A percentile compares a stretch with the other conserved stretches of the same genome.
Conservation (phyloP, 2,797 vertebrate genomes). For the Gobio occitaniae region DNA sequence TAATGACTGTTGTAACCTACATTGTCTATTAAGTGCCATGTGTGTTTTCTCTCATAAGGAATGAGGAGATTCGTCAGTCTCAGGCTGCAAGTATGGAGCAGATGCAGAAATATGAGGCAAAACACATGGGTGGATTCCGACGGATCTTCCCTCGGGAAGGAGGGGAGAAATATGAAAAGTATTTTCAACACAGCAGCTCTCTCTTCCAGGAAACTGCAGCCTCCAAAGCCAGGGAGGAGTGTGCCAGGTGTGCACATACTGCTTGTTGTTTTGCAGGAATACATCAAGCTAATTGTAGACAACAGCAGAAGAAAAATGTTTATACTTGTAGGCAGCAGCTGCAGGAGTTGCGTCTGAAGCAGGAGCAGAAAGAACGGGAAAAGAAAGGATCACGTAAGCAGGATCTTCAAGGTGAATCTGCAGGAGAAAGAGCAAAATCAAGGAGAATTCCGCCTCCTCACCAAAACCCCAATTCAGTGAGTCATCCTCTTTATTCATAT, state of each 20-base stretch:
- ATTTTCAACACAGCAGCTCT: constrained; percentile 87
- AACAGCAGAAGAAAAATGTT: background rate
- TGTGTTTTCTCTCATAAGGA: constrained; percentile 69
- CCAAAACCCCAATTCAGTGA: constrained; percentile 54
- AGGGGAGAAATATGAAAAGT: constrained; percentile 84
- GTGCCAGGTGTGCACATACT: constrained; percentile 77
- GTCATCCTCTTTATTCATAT: constrained; percentile 23
- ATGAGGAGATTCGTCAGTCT: constrained; percentile 80
- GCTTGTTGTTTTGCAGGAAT: background rate
- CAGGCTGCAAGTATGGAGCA: constrained; percentile 79
- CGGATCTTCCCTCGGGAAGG: constrained; percentile 83
- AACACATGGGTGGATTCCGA: constrained; percentile 83
- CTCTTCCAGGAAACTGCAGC: constrained; percentile 86
- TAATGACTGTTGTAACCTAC: background rate
- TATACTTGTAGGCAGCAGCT: constrained; percentile 79
- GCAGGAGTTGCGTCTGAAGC: constrained; percentile 81
- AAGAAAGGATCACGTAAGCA: constrained; percentile 69
- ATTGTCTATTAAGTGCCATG: background rate
- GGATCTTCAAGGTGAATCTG: constrained; percentile 82
- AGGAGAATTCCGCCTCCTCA: constrained; percentile 26
- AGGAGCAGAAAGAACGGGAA: constrained; percentile 74
- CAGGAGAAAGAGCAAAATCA: constrained; percentile 74
- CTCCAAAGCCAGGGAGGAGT: constrained; percentile 87
- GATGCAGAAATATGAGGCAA: constrained; percentile 83
- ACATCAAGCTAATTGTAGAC: background rate